These are phyloP conservation scores for Tenrec ecaudatus DNA, from an alignment of 2,113 vertebrate genomes.

Conservation along the genomic window DNA sequence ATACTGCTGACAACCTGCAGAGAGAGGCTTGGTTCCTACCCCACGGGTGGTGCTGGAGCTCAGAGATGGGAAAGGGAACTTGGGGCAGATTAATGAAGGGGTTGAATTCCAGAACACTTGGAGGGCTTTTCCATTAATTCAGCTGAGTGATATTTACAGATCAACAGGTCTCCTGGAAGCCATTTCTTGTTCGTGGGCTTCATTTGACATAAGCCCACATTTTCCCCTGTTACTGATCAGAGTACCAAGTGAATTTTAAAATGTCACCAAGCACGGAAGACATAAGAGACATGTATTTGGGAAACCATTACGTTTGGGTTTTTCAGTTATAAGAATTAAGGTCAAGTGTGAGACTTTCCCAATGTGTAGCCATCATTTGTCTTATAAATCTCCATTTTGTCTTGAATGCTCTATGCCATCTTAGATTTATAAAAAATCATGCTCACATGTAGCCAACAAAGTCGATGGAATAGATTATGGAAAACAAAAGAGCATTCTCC, in stretches of 20 bases:
- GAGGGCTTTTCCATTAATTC: not conserved
- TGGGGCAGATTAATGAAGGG: not conserved
- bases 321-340: not conserved
- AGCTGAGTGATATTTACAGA: not conserved
- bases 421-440: not conserved
- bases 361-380: not conserved
- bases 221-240: not conserved
- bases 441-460: not conserved
- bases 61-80: not conserved
- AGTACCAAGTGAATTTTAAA: not conserved
- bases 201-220: not conserved
- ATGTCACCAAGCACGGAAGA: not conserved
- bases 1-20: constrained; percentile 73
- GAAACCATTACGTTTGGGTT: not conserved
- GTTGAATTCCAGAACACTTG: not conserved
- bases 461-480: not conserved
- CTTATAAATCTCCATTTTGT: not conserved
- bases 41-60: not conserved
- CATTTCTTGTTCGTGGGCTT: not conserved
- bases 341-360: not conserved
- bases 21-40: constrained; percentile 66
- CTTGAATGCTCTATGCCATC: not conserved
- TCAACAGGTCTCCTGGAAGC: not conserved
- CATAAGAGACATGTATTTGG: not conserved
- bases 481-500: not conserved